Evolutionary conservation across 1,140 invertebrate species (phyloP), one percentile per base, ranked within the genome.

Genomic region (Zelostemma sp.): DNA sequence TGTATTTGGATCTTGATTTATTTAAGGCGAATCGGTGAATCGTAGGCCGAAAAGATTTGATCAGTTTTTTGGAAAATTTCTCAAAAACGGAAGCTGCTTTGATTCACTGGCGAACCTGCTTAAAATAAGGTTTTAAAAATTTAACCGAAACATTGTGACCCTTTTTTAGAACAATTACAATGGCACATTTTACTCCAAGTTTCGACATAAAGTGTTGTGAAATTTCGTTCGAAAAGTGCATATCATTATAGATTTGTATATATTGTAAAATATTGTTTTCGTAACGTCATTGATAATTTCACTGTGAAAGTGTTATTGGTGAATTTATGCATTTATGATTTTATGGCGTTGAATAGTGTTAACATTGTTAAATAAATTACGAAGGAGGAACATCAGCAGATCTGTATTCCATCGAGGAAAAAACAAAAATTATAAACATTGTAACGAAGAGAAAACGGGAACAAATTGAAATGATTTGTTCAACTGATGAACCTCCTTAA

Each of bases 331-430:
- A 25, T 25, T 25, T 25, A 35, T 35, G 6, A 35, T 35, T 35
- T 35, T 35, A 35, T 35, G 33, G 33, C 33, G 33, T 35, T 35
- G n/a, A 35, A n/a, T 35, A 35, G 33, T 35, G n/a, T 35, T 35
- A 35, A 35, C 21, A 25, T 25, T 25, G 21, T 35, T 35, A 9
- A 6, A 35, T 1, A 11, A 35, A 35, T 35, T n/a, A n/a, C 5
- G 1, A 35, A n/a, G 33, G n/a, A 11, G 33, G n/a, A 35, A 9
- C 33, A 35, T 35, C 11, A n/a, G 3, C 33, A n/a, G 33, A n/a
- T 28, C 25, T 3, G 8, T 8, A 28, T 28, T 4, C 3, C 25
- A 8, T 28, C 25, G 25, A 28, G 25, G n/a, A n/a, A n/a, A n/a
- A n/a, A n/a, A n/a, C n/a, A n/a, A n/a, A n/a, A n/a, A n/a, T n/a